Conservation (phyloP, 2,888 invertebrate species). For the Acanthacorydalis orientalis region DNA sequence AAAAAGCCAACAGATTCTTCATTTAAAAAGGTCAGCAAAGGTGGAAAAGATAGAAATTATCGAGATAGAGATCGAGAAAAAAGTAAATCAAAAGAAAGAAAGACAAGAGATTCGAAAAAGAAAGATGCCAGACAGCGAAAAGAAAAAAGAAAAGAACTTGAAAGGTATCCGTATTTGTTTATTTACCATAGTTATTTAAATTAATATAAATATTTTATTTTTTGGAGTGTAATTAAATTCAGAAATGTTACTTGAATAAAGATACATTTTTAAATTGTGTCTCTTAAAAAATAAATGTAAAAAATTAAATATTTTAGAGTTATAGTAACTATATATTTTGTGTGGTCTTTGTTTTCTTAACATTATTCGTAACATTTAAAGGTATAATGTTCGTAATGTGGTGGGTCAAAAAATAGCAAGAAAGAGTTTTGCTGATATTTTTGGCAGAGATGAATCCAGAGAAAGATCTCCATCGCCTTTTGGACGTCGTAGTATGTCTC, state of each 20-base stretch:
- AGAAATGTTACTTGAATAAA: no score
- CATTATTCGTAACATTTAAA: no score
- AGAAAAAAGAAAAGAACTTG: slow-evolving; percentile 59
- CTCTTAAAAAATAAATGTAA: no score
- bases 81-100: slow-evolving; percentile 23
- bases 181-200: no score
- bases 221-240: no score
- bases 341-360: no score
- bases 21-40: slow-evolving; percentile 70
- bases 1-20: slow-evolving; percentile 36
- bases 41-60: slow-evolving; percentile 60
- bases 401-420: slow-evolving; percentile 54
- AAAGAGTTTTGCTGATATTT: slow-evolving; percentile 44
- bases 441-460: slow-evolving; percentile 10
- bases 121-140: slow-evolving; percentile 25
- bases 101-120: slow-evolving; percentile 17
- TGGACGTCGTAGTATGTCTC: slow-evolving; percentile 11
- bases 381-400: slow-evolving; percentile 63
- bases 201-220: no score
- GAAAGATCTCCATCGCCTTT: slow-evolving; percentile 17
- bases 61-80: slow-evolving; percentile 39
- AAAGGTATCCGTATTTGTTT: slow-evolving; percentile 25
- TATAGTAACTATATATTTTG: no score
- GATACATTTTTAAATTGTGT: no score
- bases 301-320: no score